Evolutionary conservation across 2,888 invertebrate genomes (phyloP).

Genomic region (Trachelus iudaicus): DNA sequence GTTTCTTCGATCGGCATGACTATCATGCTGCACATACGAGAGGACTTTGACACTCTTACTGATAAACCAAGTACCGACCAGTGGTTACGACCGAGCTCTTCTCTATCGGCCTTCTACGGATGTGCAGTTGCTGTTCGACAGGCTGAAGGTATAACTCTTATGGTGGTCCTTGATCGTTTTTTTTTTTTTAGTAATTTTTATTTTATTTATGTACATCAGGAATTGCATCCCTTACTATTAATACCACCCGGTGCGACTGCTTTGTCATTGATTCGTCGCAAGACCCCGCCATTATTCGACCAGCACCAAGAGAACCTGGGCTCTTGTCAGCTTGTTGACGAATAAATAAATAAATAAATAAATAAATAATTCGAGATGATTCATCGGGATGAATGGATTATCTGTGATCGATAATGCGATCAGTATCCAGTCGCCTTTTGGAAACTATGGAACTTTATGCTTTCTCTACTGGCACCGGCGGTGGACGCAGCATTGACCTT

Average conservation of each 20-base stretch:
- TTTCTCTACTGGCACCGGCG: constrained; percentile 49
- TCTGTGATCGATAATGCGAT: background rate
- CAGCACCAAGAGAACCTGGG: background rate
- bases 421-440: background rate
- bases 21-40: background rate
- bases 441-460: constrained; percentile 6
- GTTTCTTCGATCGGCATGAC: background rate
- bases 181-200: background rate
- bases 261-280: background rate
- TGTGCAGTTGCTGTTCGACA: background rate
- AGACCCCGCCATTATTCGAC: background rate
- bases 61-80: background rate
- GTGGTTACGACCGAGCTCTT: background rate
- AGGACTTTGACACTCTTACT: background rate
- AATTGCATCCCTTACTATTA: background rate
- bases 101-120: background rate
- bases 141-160: background rate
- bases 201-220: constrained; percentile 5
- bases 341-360: constrained; percentile 16
- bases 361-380: constrained; percentile 5
- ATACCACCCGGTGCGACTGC: constrained; percentile 5
- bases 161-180: background rate
- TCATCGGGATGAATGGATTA: background rate
- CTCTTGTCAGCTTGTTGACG: constrained; percentile 8
- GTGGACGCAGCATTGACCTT: constrained; percentile 71